Evolutionary conservation across 2,888 invertebrate genomes (phyloP), one percentile per base, ranked within the genome.

Genomic region (Drosophila yooni): DNA sequence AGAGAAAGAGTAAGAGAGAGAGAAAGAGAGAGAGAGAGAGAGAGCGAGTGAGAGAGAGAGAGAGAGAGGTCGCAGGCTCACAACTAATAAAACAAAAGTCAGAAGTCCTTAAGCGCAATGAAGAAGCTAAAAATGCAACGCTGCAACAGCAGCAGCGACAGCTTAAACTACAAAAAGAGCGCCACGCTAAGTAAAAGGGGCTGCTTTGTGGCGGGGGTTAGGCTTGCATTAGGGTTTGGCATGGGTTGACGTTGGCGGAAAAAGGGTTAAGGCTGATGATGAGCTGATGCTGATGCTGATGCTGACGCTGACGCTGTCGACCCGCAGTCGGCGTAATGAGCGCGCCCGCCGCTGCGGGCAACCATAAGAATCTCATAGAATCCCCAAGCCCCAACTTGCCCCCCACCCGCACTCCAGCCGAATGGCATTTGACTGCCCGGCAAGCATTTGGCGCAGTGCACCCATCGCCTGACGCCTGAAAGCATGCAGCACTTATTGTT

Each of bases 21-120:
- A 15, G 7, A 7, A 15, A 13, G 36, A 15, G 15, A 15, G 15
- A 36, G 36, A 15, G n/a, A 13, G 6, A 2, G 21, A n/a, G 40
- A 1, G 0, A n/a, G n/a, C 1, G 15, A 2, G 13, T n/a, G n/a
- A 0, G 10, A 1, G 13, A 10, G 40, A n/a, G 4, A 4, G 10
- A 11, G 31, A 5, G 29, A 15, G 67, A 51, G 50, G 51, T 57
- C 70, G 74, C 77, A 74, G 69, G 85, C 76, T 84, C 88, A 90
- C 87, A 89, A 91, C 91, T 91, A 91, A 91, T 91, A 91, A 91
- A 91, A 91, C 91, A 91, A 91, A 91, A 91, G 91, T 91, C 90
- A 89, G 88, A 91, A 91, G 91, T 91, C 91, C 91, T 91, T 91
- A 91, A 91, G 91, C 91, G 90, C 90, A 90, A 90, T 90, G 90